These are phyloP conservation scores for Choloepus hoffmanni DNA, from an alignment of 2,113 vertebrate species.

Conservation along the genomic window DNA sequence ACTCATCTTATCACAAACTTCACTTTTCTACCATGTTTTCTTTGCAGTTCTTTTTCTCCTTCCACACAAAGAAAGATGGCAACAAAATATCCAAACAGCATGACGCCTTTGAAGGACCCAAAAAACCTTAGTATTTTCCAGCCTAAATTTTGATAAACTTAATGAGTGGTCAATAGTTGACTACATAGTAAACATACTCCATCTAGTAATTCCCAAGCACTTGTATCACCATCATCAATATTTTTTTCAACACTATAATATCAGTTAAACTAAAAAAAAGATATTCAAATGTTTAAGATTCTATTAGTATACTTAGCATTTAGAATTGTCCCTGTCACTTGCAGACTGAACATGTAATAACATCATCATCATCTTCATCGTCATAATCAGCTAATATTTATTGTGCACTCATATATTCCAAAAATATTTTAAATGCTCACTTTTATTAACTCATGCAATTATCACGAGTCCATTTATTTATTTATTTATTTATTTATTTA, in stretches of 20 bases:
- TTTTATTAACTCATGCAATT: neutral
- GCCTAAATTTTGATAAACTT: neutral
- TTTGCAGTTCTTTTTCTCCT: neutral
- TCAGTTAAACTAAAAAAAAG: neutral
- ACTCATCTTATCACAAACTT: neutral
- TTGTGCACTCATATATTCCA: neutral
- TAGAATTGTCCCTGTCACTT: neutral
- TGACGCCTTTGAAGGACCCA: neutral
- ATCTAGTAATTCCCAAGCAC: neutral
- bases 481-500: neutral
- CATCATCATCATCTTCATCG: neutral
- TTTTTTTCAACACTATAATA: neutral
- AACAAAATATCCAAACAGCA: neutral
- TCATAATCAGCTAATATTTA: neutral
- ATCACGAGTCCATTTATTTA: neutral
- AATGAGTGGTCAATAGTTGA: neutral
- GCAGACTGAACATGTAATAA: neutral
- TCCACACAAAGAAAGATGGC: neutral
- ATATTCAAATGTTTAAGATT: neutral
- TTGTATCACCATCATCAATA: neutral
- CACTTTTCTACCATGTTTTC: neutral
- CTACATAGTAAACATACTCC: no score
- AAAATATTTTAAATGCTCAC: neutral
- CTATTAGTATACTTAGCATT: neutral
- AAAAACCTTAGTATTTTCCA: neutral